These are phyloP conservation scores for Alviniconcha strummeri DNA, from an alignment of 2,888 invertebrate species.

Conservation along the genomic window DNA sequence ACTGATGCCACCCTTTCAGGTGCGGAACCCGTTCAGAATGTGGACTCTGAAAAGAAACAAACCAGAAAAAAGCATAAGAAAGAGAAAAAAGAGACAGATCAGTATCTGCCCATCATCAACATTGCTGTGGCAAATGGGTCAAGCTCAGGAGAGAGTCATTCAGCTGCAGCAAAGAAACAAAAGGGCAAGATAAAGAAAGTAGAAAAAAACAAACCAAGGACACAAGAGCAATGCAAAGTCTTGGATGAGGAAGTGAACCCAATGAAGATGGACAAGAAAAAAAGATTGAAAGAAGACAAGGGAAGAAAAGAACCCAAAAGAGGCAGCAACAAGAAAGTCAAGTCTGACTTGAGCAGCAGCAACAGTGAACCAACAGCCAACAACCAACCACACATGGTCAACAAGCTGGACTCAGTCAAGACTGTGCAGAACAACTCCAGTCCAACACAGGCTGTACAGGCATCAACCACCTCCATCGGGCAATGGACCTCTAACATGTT, in stretches of 20 bases:
- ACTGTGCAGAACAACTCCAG: not conserved
- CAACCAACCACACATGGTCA: not conserved
- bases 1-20: too few relatives aligned
- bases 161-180: too few relatives aligned
- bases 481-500: constrained; percentile 58
- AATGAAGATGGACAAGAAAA: not conserved
- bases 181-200: not conserved
- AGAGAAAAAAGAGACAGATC: not conserved
- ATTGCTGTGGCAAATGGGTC: too few relatives aligned
- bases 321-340: not conserved
- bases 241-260: too few relatives aligned
- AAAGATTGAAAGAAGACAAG: constrained; percentile 31
- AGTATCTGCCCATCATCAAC: too few relatives aligned
- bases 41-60: too few relatives aligned
- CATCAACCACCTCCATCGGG: constrained; percentile 34
- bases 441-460: not conserved
- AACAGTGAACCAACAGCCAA: constrained; percentile 2
- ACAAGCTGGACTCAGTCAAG: not conserved
- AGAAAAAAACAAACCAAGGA: not conserved
- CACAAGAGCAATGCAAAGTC: not conserved
- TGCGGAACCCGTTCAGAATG: too few relatives aligned
- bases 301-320: constrained; percentile 10
- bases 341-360: not conserved
- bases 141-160: too few relatives aligned
- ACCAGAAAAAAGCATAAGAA: not conserved